phyloP scores from a whole-genome alignment of 2,888 invertebrate species.

The Cantharis rustica region DNA sequence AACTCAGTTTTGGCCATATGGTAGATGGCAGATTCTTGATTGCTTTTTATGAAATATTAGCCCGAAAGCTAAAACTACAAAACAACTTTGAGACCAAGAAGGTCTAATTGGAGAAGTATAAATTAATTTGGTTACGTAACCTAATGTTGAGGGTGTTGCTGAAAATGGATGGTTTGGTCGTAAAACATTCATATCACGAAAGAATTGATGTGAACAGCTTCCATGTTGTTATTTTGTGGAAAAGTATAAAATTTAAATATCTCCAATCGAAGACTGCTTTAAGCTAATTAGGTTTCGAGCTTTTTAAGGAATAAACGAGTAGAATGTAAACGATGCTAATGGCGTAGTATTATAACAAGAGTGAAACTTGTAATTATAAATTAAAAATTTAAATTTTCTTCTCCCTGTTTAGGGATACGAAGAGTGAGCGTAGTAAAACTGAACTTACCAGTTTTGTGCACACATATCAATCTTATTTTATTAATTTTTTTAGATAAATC shows the following conservation, averaged over 20 bases:
- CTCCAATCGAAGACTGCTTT: too few species aligned
- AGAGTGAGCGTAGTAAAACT: background rate
- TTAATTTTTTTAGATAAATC: constrained; percentile 17
- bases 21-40: background rate
- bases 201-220: background rate
- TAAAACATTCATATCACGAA: too few species aligned
- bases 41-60: background rate
- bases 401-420: background rate
- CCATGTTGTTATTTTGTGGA: background rate
- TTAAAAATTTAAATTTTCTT: background rate
- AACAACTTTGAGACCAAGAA: too few species aligned
- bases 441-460: background rate
- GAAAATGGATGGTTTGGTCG: too few species aligned
- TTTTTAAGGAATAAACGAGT: background rate
- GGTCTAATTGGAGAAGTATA: background rate
- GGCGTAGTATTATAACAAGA: background rate
- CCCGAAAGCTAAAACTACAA: background rate
- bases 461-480: background rate
- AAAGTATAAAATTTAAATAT: background rate
- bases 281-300: background rate
- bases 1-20: background rate
- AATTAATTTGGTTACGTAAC: background rate
- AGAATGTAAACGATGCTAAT: background rate
- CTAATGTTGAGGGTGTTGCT: too few species aligned
- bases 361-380: background rate